phyloP scores from a whole-genome alignment of 2,888 invertebrate species.

The Eustalomyia histrio region DNA sequence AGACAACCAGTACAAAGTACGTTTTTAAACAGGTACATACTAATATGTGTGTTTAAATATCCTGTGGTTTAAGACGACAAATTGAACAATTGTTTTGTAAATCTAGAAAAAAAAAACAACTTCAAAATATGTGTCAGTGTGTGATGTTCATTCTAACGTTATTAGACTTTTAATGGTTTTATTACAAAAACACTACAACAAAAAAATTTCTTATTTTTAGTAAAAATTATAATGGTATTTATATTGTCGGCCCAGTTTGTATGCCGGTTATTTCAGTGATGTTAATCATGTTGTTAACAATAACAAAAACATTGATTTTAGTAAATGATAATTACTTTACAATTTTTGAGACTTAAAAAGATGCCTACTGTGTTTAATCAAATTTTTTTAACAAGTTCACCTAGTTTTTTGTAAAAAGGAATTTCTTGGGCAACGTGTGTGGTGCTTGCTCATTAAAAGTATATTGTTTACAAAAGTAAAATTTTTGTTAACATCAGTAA shows the following conservation, averaged over 20 bases:
- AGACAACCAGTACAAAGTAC: not conserved
- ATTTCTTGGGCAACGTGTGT: slow-evolving; percentile 36
- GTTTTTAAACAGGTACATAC: not conserved
- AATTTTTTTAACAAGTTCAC: slow-evolving; percentile 54
- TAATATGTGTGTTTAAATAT: slow-evolving; percentile 27
- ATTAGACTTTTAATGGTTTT: slow-evolving; percentile 29
- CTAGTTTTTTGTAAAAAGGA: slow-evolving; percentile 13
- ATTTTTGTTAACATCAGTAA: no score
- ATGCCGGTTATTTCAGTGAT: slow-evolving; percentile 6
- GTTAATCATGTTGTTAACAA: slow-evolving; percentile 54
- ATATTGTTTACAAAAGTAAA: slow-evolving; percentile 9
- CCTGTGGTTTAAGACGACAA: slow-evolving; percentile 59
- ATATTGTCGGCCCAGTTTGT: slow-evolving; percentile 2
- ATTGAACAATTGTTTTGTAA: slow-evolving; percentile 54
- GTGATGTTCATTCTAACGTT: not conserved
- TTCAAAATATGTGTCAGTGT: slow-evolving; percentile 43
- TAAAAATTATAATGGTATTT: slow-evolving; percentile 26
- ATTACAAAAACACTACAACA: not conserved
- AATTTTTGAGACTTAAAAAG: slow-evolving; percentile 9
- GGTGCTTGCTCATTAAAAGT: slow-evolving; percentile 7
- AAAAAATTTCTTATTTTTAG: not conserved
- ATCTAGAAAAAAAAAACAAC: slow-evolving; percentile 10
- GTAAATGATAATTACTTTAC: slow-evolving; percentile 47
- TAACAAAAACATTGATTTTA: slow-evolving; percentile 58
- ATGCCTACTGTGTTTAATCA: slow-evolving; percentile 51